Conservation (phyloP, 2,113 vertebrate species). For the Toxotes jaculatrix region DNA sequence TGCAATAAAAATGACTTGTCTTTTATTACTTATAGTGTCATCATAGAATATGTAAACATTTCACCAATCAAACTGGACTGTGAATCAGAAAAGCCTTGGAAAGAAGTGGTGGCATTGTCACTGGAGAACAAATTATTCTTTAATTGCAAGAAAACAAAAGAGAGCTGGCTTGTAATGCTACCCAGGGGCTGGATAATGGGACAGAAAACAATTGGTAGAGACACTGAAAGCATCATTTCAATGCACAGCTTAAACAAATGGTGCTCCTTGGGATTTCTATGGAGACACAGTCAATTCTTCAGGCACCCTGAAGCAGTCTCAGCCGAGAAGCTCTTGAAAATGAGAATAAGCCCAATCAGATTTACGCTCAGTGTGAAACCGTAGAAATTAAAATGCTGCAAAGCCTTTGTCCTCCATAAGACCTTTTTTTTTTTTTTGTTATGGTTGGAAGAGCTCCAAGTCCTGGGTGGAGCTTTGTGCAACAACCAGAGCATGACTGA, state of each 20-base stretch:
- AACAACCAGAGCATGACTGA: constrained; percentile 29
- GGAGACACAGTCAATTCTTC: constrained; percentile 58
- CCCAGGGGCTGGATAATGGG: constrained; percentile 55
- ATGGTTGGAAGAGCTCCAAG: constrained; percentile 27
- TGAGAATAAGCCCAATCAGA: constrained; percentile 41
- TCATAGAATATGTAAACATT: constrained; percentile 6
- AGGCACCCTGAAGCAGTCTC: constrained; percentile 43
- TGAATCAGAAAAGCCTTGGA: constrained; percentile 1
- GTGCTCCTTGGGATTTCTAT: constrained; percentile 60
- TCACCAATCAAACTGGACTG: background rate
- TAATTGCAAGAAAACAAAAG: constrained; percentile 73
- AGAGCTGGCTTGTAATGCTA: constrained; percentile 43
- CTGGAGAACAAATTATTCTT: constrained; percentile 70
- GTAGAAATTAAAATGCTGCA: constrained; percentile 50
- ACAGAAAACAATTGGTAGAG: constrained; percentile 54
- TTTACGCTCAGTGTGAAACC: constrained; percentile 54
- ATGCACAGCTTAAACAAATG: constrained; percentile 71
- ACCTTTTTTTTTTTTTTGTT: constrained; percentile 20
- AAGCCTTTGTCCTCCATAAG: constrained; percentile 44
- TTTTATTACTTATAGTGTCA: background rate
- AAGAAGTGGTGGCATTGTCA: constrained; percentile 24
- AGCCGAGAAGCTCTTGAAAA: constrained; percentile 52
- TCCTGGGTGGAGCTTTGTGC: constrained; percentile 41
- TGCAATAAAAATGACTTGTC: background rate
- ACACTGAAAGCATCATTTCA: constrained; percentile 75